phyloP scores from a whole-genome alignment of 1,140 invertebrate genomes.

The Nebria ingens region DNA sequence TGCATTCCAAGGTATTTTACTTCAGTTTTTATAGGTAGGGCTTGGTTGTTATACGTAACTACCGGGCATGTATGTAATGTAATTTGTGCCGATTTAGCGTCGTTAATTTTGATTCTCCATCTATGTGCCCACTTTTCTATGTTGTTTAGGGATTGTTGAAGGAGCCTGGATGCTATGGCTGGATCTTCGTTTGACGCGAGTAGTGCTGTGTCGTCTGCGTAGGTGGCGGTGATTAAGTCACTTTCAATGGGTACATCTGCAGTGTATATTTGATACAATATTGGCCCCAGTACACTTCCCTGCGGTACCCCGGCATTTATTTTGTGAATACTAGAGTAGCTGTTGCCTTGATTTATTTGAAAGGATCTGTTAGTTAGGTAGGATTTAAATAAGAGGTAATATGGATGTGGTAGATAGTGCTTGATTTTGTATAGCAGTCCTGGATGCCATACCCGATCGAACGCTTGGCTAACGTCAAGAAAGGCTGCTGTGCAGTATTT shows the following conservation, averaged over 20 bases:
- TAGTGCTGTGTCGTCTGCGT: not conserved
- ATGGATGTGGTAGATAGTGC: constrained; percentile 11
- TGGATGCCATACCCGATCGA: constrained; percentile 16
- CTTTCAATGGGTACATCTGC: not conserved
- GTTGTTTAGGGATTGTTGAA: constrained; percentile 11
- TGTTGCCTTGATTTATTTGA: constrained; percentile 14
- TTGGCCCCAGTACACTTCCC: constrained; percentile 17
- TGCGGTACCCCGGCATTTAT: constrained; percentile 18
- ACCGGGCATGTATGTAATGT: constrained; percentile 1
- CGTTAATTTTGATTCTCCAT: constrained; percentile 26
- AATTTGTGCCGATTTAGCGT: constrained; percentile 19
- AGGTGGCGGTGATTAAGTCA: not conserved
- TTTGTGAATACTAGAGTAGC: constrained; percentile 4
- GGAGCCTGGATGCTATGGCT: not conserved
- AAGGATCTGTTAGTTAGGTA: constrained; percentile 19
- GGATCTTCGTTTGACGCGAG: not conserved
- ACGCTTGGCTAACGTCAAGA: constrained; percentile 17
- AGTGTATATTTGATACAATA: constrained; percentile 13
- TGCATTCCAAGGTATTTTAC: not conserved
- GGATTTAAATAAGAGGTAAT: constrained; percentile 18
- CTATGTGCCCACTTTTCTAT: constrained; percentile 19
- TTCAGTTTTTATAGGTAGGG: not conserved
- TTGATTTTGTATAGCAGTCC: constrained; percentile 19
- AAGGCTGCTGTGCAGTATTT: constrained; percentile 17
- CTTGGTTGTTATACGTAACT: not conserved